phyloP scores from a whole-genome alignment of 2,113 vertebrate species.

The Lepus americanus region DNA sequence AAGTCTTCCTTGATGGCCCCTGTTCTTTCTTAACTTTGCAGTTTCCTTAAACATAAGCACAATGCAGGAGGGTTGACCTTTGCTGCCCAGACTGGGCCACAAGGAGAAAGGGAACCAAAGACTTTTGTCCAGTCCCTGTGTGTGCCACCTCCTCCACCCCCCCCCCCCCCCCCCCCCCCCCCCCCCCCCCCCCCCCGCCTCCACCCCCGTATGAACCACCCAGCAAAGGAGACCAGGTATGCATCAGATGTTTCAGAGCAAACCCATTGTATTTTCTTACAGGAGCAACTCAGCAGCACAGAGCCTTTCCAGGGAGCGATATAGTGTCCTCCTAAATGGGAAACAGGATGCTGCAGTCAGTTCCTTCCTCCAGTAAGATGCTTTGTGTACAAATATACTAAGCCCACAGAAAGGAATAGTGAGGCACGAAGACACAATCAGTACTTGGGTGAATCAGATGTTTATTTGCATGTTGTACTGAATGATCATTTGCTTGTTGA shows the following conservation, averaged over 20 bases:
- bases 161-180: no score
- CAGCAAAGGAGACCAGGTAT: not conserved
- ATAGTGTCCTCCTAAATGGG: not conserved
- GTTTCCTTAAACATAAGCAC: conserved; percentile 63
- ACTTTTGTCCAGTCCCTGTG: not conserved
- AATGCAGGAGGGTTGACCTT: conserved; percentile 46
- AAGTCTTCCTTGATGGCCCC: conserved; percentile 61
- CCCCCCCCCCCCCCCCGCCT: no score
- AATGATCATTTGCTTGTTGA: conserved; percentile 34
- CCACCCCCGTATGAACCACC: not conserved
- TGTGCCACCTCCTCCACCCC: not conserved
- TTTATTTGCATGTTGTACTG: conserved; percentile 17
- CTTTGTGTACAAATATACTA: not conserved
- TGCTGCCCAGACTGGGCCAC: not conserved
- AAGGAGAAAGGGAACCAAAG: conserved; percentile 60
- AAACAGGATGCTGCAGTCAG: not conserved
- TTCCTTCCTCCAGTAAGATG: not conserved
- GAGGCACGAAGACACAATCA: not conserved
- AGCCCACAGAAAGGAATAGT: not conserved
- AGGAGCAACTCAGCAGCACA: not conserved
- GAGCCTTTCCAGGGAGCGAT: not conserved
- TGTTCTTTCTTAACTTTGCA: conserved; percentile 64
- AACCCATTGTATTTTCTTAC: not conserved
- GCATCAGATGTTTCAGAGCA: not conserved
- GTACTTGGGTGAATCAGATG: not conserved